Evolutionary conservation across 2,797 vertebrate species (phyloP).

Genomic region (Thripadectes ignobilis): DNA sequence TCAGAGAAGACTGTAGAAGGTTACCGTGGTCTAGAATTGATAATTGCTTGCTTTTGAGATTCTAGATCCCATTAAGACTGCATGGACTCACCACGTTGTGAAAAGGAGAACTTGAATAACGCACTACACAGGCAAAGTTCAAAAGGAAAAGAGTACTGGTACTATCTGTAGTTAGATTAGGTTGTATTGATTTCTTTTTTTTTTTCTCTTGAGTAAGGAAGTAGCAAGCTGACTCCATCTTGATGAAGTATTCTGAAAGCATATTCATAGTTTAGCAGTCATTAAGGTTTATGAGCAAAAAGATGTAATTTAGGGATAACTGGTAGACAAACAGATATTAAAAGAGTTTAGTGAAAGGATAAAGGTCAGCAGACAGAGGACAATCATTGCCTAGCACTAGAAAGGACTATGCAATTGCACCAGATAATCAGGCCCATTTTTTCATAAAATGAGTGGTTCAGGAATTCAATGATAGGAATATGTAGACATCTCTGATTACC

Average conservation of each 20-base stretch:
- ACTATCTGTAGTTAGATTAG: constrained; percentile 6
- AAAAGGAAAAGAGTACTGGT: background rate
- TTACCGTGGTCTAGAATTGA: background rate
- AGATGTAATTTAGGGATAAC: background rate
- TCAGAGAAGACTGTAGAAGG: background rate
- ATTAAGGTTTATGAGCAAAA: background rate
- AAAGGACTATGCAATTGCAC: background rate
- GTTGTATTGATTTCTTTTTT: background rate
- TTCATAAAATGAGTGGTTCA: background rate
- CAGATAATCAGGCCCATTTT: background rate
- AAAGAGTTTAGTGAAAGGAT: background rate
- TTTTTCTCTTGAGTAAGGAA: background rate
- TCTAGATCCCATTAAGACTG: background rate
- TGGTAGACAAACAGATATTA: background rate
- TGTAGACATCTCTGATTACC: background rate
- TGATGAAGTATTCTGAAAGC: constrained; percentile 9
- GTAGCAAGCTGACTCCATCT: background rate
- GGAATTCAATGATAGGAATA: background rate
- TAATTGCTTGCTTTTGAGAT: background rate
- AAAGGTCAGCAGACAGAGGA: background rate
- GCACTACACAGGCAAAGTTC: background rate
- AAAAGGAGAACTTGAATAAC: background rate
- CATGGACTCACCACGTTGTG: background rate
- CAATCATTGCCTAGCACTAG: background rate
- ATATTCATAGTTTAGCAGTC: background rate